Conservation (phyloP, 2,113 vertebrate species). For the Smithornis capensis region DNA sequence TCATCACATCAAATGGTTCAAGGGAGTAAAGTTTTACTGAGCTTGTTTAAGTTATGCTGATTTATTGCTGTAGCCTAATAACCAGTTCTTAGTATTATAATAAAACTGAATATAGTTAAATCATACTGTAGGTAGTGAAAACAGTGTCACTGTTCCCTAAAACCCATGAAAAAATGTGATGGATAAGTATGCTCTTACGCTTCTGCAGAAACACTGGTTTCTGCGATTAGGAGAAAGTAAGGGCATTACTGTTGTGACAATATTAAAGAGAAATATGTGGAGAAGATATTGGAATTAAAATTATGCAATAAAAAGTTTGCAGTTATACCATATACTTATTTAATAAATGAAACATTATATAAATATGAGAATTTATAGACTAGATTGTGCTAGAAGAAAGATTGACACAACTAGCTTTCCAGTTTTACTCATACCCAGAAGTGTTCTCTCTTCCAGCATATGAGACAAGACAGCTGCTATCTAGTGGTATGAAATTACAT, state of each 20-base stretch:
- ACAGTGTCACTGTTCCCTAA: not conserved
- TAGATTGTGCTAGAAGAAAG: not conserved
- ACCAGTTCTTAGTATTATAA: not conserved
- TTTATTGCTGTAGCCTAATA: not conserved
- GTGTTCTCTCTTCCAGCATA: not conserved
- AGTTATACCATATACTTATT: not conserved
- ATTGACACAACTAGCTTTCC: not conserved
- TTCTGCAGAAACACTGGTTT: not conserved
- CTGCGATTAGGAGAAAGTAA: not conserved
- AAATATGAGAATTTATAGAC: not conserved
- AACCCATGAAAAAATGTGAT: not conserved
- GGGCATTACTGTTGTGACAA: not conserved
- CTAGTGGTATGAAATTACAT: not conserved
- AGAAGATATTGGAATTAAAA: not conserved
- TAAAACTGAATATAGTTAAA: slow-evolving; percentile 7
- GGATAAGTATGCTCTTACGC: not conserved
- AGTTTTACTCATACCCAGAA: not conserved
- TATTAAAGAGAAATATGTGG: not conserved
- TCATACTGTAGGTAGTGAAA: not conserved
- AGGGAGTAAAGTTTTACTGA: not conserved
- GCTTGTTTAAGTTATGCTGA: not conserved
- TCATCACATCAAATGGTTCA: not conserved
- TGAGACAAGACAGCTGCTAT: not conserved
- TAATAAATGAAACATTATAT: not conserved
- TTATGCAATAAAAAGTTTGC: not conserved